Evolutionary conservation across 2,888 invertebrate genomes (phyloP), one percentile per base, ranked within the genome.

Genomic region (Xylota segnis): DNA sequence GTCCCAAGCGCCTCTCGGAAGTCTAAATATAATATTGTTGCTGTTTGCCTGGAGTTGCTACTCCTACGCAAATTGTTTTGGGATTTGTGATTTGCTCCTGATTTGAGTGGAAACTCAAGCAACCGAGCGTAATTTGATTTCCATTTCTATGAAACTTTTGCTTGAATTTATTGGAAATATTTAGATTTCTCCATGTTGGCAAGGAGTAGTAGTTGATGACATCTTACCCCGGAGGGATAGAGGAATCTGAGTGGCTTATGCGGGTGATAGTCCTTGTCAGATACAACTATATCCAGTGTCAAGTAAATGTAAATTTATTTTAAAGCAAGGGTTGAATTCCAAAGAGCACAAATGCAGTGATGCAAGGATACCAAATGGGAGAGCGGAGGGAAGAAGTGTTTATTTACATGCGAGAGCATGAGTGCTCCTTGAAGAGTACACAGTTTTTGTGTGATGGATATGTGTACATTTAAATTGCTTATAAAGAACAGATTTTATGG

Each of bases 51-150:
- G 14, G 5, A 14, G 40, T 4, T 27, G 14, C 16, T 61, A 29
- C 27, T 45, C 14, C n/a, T 43, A 29, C 43, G 61, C 16, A 18
- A 7, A 29, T 63, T 29, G 29, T 63, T 63, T 14, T 16, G 5
- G 23, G 29, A 63, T 63, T 45, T 61, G 27, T 43, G 43, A 43
- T 43, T 29, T 63, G 63, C 12, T 27, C 23, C 45, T 45, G 45
- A 29, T 63, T 63, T 32, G 32, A 61, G 29, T 43, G 61, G 27
- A 45, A 61, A 61, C 61, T 59, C 59, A 59, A 40, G 59, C 59
- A 40, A n/a, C 3, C 27, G 52, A 45, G 63, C 12, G 29, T 16
- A 45, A 63, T 32, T 63, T 63, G 12, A 63, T 63, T 63, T 47
- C 32, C 63, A 47, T 45, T 63, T 63, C 32, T 29, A 9, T 29